A percentile compares a stretch with the other conserved stretches of the same genome.
phyloP scores from a whole-genome alignment of 2,888 invertebrate genomes.

The Cyclophora albipunctata region DNA sequence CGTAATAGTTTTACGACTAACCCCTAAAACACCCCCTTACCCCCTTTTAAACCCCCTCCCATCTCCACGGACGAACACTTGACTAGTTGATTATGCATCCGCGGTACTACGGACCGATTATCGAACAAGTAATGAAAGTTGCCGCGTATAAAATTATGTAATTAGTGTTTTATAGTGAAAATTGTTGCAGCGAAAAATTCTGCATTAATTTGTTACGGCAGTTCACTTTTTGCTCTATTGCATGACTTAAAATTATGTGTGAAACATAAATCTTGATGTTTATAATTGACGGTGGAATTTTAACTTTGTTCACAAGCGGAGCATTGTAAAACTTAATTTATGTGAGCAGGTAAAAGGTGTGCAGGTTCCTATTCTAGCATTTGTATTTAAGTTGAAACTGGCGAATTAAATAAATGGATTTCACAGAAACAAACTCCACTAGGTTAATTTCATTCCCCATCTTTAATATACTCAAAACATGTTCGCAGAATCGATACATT shows the following conservation, averaged over 20 bases:
- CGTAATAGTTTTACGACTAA: slow-evolving; percentile 71
- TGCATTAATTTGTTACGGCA: slow-evolving; percentile 4
- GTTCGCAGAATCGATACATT: too few relatives aligned
- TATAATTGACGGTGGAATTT: slow-evolving; percentile 1
- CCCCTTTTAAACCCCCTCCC: slow-evolving; percentile 25
- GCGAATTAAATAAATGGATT: too few relatives aligned
- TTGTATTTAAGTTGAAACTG: too few relatives aligned
- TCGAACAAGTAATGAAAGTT: slow-evolving; percentile 69
- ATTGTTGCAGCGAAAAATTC: slow-evolving; percentile 10
- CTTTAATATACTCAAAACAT: too few relatives aligned
- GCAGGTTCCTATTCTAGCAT: too few relatives aligned
- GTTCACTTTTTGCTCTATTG: slow-evolving; percentile 2
- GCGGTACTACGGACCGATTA: slow-evolving; percentile 66
- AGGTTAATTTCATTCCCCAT: too few relatives aligned
- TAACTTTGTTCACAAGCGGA: background rate
- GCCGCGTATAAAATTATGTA: slow-evolving; percentile 25
- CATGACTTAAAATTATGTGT: slow-evolving; percentile 3
- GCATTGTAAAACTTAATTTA: too few relatives aligned
- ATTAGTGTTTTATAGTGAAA: slow-evolving; percentile 14
- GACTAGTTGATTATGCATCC: slow-evolving; percentile 71
- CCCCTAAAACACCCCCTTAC: slow-evolving; percentile 21
- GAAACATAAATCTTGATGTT: background rate
- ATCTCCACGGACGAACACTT: slow-evolving; percentile 42
- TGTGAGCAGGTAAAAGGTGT: too few relatives aligned
- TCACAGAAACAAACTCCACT: too few relatives aligned